These are phyloP conservation scores for Notodonta dromedarius DNA, from an alignment of 2,888 invertebrate genomes.

Conservation along the genomic window DNA sequence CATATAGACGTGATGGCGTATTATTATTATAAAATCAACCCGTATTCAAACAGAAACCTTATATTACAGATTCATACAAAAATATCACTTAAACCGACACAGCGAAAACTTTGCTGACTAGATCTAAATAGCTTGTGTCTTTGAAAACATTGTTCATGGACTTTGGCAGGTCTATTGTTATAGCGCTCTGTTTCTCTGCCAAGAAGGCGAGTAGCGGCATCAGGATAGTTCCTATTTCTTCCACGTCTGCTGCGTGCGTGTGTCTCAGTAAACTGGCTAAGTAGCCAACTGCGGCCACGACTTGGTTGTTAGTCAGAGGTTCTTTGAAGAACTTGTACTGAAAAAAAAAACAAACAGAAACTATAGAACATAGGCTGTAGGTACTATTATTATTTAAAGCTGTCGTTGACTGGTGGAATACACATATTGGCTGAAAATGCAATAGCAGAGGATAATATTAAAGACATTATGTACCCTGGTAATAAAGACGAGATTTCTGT, in stretches of 20 bases:
- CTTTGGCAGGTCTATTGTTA: constrained; percentile 42
- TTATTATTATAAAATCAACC: constrained; percentile 3
- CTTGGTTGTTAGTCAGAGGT: constrained; percentile 55
- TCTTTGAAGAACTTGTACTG: constrained; percentile 69
- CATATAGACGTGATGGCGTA: too few species aligned
- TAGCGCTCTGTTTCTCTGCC: constrained; percentile 52
- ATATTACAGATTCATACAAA: background rate
- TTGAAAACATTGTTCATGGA: constrained; percentile 35
- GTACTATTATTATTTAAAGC: too few species aligned
- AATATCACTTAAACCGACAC: background rate
- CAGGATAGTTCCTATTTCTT: constrained; percentile 50
- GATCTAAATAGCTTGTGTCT: constrained; percentile 40
- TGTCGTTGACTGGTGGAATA: too few species aligned
- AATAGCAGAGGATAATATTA: background rate
- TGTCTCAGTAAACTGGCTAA: constrained; percentile 48
- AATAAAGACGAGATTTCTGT: constrained; percentile 58
- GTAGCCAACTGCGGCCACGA: constrained; percentile 48
- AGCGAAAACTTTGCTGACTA: constrained; percentile 39
- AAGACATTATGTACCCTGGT: constrained; percentile 55
- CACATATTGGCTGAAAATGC: too few species aligned
- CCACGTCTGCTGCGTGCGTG: constrained; percentile 45
- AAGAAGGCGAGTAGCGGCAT: constrained; percentile 65
- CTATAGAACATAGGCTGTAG: too few species aligned
- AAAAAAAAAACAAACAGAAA: constrained; percentile 17
- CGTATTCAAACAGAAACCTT: constrained; percentile 8